Evolutionary conservation across 2,797 vertebrate species (phyloP).

Genomic region (Erithacus rubecula): DNA sequence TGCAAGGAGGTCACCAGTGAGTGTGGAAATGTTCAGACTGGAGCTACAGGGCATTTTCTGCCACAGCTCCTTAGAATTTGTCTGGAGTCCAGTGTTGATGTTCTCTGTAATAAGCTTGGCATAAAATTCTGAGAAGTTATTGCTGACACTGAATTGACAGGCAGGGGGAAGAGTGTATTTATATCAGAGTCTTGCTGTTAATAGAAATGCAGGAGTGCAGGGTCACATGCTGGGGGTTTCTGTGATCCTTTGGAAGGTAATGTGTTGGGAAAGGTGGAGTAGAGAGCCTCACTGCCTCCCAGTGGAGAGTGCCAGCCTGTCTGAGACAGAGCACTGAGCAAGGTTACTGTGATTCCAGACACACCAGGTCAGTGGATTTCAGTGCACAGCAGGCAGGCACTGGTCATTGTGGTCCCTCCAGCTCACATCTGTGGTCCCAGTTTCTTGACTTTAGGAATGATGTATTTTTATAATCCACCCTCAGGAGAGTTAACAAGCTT

Average conservation of each 20-base stretch:
- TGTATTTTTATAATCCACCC: accelerated
- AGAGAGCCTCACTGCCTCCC: conserved; percentile 3
- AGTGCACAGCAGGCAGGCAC: not conserved
- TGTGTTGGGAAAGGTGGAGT: not conserved
- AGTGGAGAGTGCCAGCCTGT: not conserved
- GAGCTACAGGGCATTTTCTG: accelerated
- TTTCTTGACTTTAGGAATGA: not conserved
- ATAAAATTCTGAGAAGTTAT: not conserved
- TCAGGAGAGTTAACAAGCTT: not conserved
- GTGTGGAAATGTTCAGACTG: accelerated
- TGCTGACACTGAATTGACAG: not conserved
- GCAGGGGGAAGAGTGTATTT: not conserved
- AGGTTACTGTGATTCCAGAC: not conserved
- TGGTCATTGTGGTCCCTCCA: not conserved
- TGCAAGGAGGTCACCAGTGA: accelerated
- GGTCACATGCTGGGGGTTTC: not conserved
- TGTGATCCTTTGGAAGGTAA: not conserved
- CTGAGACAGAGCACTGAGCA: not conserved
- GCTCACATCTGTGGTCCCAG: not conserved
- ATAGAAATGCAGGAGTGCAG: not conserved
- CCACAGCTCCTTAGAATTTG: not conserved
- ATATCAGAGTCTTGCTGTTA: not conserved
- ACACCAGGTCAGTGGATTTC: not conserved
- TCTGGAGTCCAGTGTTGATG: not conserved
- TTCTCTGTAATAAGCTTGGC: not conserved